These are phyloP conservation scores for Cisticola juncidis DNA, from an alignment of 2,113 vertebrate species.

Conservation along the genomic window DNA sequence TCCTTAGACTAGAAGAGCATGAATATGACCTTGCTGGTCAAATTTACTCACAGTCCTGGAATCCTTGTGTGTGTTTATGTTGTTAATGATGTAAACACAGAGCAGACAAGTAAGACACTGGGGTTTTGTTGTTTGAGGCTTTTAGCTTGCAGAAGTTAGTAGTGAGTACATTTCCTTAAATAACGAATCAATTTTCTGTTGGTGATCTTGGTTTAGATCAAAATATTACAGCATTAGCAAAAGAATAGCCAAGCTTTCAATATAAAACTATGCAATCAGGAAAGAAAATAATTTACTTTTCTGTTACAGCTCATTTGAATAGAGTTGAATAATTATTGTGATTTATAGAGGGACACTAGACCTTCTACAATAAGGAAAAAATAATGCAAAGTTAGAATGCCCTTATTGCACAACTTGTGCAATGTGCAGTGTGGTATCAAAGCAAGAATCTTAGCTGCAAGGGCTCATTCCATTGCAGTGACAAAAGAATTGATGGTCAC, in stretches of 20 bases:
- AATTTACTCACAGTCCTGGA: neutral
- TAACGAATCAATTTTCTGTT: neutral
- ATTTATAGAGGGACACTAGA: neutral
- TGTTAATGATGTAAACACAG: conserved; percentile 9
- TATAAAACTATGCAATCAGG: neutral
- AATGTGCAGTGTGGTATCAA: neutral
- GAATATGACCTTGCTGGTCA: neutral
- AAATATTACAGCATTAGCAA: neutral
- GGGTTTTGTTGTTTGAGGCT: neutral
- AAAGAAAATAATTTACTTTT: neutral
- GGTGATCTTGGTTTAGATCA: neutral
- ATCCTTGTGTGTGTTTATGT: neutral
- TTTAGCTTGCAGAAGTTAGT: neutral
- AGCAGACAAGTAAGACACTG: neutral
- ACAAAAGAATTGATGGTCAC: neutral
- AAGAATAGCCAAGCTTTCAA: neutral
- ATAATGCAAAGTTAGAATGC: neutral
- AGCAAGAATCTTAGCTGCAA: neutral
- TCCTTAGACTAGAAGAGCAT: neutral
- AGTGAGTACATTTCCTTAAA: neutral
- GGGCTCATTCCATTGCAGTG: neutral
- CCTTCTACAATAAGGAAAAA: neutral
- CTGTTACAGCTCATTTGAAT: neutral
- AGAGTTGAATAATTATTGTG: neutral
- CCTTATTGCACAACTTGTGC: neutral